Percentiles rank a stretch among this genome's conserved stretches.
phyloP scores from a whole-genome alignment of 2,797 vertebrate species.

The Rousettus madagascariensis region DNA sequence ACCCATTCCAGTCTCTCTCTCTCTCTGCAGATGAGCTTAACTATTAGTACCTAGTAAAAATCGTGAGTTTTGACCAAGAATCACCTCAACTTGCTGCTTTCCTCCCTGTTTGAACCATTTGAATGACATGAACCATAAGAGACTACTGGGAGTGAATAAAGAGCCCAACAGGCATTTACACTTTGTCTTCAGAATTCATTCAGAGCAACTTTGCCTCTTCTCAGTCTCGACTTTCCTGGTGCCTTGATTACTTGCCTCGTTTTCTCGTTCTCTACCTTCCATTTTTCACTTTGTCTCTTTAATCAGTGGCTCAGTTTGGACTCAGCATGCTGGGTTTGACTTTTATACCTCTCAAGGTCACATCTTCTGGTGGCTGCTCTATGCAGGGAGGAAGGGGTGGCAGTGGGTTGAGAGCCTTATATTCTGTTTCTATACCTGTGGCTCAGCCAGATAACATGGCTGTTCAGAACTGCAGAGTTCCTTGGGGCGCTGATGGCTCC shows the following conservation, averaged over 20 bases:
- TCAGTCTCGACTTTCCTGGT: neutral
- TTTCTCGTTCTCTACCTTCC: neutral
- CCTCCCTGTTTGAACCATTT: neutral
- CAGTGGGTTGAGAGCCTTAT: neutral
- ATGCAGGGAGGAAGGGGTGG: neutral
- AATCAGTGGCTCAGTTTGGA: neutral
- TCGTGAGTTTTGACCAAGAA: neutral
- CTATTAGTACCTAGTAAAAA: neutral
- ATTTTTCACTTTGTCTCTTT: neutral
- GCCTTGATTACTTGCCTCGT: neutral
- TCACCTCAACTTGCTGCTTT: neutral
- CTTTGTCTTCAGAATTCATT: neutral
- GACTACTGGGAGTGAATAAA: neutral
- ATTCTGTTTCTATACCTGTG: neutral
- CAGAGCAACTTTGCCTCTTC: neutral
- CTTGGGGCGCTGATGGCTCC: neutral
- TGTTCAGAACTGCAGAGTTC: neutral
- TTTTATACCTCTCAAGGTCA: neutral
- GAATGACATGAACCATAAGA: neutral
- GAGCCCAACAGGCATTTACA: neutral
- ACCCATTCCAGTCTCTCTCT: neutral
- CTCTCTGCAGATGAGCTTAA: neutral
- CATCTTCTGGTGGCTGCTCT: neutral
- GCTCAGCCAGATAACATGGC: neutral
- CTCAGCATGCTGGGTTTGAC: neutral